These are phyloP conservation scores for Rostratula benghalensis DNA, from an alignment of 2,113 vertebrate genomes.

Conservation along the genomic window DNA sequence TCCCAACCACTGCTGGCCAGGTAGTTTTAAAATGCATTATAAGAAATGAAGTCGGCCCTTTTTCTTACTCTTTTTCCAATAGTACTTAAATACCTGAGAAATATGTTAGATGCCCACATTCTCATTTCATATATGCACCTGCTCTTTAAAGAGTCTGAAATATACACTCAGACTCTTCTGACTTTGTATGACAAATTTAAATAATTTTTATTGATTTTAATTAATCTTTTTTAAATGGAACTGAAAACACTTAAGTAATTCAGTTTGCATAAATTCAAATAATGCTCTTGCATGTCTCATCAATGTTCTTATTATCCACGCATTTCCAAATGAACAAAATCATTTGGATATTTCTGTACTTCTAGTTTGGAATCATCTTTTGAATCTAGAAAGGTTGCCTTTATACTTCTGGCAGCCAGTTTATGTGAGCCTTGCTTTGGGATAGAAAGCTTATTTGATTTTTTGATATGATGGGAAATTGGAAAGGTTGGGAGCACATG, in stretches of 20 bases:
- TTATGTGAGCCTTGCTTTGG: neutral
- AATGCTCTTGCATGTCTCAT: neutral
- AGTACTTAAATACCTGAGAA: neutral
- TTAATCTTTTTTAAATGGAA: neutral
- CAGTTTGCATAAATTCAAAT: neutral
- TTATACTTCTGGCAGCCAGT: neutral
- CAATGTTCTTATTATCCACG: neutral
- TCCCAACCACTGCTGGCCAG: neutral
- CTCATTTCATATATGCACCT: neutral
- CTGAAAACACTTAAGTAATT: neutral
- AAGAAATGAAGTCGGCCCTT: neutral
- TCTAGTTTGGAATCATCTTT: neutral
- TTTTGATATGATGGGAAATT: neutral
- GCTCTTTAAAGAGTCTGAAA: neutral
- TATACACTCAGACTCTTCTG: neutral
- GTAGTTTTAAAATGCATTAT: neutral
- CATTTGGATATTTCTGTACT: neutral
- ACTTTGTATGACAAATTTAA: neutral
- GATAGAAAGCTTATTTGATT: neutral
- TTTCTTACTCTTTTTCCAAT: neutral
- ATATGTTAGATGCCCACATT: neutral
- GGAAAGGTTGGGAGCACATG: neutral
- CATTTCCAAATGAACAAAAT: neutral
- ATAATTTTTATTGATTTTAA: neutral
- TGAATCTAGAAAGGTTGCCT: neutral